Evolutionary conservation across 2,113 vertebrate species (phyloP).

Genomic region (Callipepla californica): DNA sequence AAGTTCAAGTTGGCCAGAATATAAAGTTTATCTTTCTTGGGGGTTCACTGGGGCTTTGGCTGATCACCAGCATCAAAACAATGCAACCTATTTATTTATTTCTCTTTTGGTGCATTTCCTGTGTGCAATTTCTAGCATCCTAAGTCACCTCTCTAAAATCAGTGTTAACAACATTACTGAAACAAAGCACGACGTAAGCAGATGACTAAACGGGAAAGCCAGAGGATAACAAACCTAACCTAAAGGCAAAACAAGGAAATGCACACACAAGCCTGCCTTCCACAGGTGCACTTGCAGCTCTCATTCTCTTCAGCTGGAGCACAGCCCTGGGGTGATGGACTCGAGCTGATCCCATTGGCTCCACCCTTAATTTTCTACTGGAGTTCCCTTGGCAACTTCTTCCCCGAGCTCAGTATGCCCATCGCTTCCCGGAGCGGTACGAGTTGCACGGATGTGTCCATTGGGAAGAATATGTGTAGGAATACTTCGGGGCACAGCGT

Average conservation of each 20-base stretch:
- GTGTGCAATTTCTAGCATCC: neutral
- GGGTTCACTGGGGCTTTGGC: neutral
- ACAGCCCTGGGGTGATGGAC: neutral
- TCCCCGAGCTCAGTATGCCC: neutral
- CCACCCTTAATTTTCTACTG: neutral
- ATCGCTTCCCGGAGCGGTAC: neutral
- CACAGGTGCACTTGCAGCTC: neutral
- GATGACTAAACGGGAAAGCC: neutral
- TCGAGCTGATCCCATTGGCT: neutral
- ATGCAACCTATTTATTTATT: neutral
- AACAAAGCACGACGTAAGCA: neutral
- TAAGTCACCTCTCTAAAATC: neutral
- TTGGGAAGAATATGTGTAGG: conserved; percentile 62
- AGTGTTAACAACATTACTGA: neutral
- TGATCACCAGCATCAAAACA: neutral
- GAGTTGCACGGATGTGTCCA: conserved; percentile 66
- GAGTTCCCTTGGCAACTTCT: neutral
- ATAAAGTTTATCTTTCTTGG: neutral
- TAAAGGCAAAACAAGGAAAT: neutral
- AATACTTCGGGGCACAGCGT: conserved; percentile 14
- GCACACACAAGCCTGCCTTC: neutral
- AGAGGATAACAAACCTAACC: neutral
- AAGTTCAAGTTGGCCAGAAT: neutral
- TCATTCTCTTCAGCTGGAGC: neutral
- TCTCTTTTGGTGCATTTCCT: neutral